Percentiles rank a stretch among this genome's conserved stretches.
These are phyloP conservation scores for Rhyacophila evoluta DNA, from an alignment of 2,888 invertebrate genomes.

Conservation along the genomic window DNA sequence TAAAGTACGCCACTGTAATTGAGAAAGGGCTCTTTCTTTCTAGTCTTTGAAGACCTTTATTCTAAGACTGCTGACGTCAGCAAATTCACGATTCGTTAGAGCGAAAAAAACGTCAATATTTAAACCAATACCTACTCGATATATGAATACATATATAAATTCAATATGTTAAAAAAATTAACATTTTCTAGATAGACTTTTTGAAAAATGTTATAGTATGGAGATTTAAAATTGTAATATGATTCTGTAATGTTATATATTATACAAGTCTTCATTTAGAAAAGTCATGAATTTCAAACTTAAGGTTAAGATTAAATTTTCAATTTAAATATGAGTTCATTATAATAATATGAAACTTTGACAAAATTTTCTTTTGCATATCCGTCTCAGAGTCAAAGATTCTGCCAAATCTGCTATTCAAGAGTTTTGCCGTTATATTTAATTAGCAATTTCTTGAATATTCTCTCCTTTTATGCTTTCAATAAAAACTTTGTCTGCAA, in stretches of 20 bases:
- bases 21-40: not conserved
- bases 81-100: constrained; percentile 17
- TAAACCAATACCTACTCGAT: too few relatives aligned
- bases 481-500: constrained; percentile 10
- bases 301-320: too few relatives aligned
- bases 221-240: too few relatives aligned
- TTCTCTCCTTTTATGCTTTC: not conserved
- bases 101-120: not conserved
- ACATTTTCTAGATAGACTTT: too few relatives aligned
- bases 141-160: not conserved
- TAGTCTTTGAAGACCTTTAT: constrained; percentile 1
- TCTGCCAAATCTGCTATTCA: not conserved
- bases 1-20: not conserved
- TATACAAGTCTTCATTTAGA: too few relatives aligned
- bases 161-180: not conserved
- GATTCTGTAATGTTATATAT: too few relatives aligned
- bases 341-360: not conserved
- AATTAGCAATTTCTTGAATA: constrained; percentile 9
- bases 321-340: too few relatives aligned
- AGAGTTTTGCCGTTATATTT: not conserved
- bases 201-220: too few relatives aligned
- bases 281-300: too few relatives aligned
- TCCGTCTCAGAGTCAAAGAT: not conserved
- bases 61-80: not conserved
- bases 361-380: not conserved